Percentiles rank a stretch among this genome's conserved stretches.
phyloP scores from a whole-genome alignment of 2,888 invertebrate species.

The Tiliacea citrago region DNA sequence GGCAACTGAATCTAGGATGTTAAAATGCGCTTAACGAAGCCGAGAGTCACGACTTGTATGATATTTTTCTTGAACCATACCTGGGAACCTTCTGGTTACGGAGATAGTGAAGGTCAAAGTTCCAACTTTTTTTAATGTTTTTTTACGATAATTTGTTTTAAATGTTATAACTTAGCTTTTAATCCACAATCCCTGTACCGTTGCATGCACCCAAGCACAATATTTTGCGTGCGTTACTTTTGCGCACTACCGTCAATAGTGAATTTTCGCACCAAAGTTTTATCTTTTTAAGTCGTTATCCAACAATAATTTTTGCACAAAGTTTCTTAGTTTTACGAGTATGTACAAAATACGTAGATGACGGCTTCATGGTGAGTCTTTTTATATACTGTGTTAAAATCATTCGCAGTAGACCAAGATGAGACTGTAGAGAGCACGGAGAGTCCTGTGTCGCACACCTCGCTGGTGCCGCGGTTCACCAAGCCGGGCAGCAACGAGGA shows the following conservation, averaged over 20 bases:
- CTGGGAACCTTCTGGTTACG: background rate
- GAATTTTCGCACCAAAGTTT: background rate
- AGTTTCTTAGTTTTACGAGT: background rate
- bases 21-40: too few relatives aligned
- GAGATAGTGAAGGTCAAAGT: background rate
- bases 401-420: conserved; percentile 54
- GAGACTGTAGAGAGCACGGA: conserved; percentile 61
- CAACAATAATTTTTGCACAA: background rate
- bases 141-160: background rate
- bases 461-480: conserved; percentile 79
- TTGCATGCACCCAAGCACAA: background rate
- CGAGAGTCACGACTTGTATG: too few relatives aligned
- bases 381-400: too few relatives aligned
- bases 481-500: conserved; percentile 72
- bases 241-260: background rate
- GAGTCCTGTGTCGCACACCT: conserved; percentile 68
- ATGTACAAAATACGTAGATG: background rate
- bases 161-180: background rate
- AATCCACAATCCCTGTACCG: background rate
- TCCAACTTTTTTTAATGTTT: background rate
- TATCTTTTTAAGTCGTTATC: background rate
- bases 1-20: too few relatives aligned
- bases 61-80: background rate
- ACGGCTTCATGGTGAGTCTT: too few relatives aligned
- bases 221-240: too few relatives aligned